Percentiles rank a stretch among this genome's conserved stretches.
Conservation (phyloP, 2,888 invertebrate species). For the Epirrita christyi region DNA sequence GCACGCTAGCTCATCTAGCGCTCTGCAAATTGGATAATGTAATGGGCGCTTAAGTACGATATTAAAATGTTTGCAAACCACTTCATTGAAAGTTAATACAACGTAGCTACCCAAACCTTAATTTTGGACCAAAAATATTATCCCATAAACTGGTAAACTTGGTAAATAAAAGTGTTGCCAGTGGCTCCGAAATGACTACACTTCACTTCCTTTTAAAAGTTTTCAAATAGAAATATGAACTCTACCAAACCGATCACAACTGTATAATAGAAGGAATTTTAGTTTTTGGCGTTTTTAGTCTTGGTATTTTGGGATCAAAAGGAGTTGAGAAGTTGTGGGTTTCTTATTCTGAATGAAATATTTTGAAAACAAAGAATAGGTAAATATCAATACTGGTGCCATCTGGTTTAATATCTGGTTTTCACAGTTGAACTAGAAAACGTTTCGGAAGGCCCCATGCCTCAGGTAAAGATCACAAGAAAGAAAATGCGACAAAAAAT, state of each 20-base stretch:
- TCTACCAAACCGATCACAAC: conserved; percentile 4
- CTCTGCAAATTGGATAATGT: too few relatives aligned
- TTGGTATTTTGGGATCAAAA: conserved; percentile 1
- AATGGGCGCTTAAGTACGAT: too few relatives aligned
- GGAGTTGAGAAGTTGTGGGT: background rate
- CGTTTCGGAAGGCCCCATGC: too few relatives aligned
- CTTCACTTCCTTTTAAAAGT: conserved; percentile 9
- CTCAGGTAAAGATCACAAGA: too few relatives aligned
- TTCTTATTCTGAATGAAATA: too few relatives aligned
- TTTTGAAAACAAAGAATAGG: too few relatives aligned
- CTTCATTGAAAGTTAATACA: background rate
- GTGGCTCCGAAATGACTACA: conserved; percentile 8
- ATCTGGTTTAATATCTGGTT: too few relatives aligned
- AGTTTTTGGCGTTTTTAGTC: background rate
- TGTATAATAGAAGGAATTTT: conserved; percentile 7
- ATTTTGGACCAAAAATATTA: conserved; percentile 12
- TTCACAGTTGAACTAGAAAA: too few relatives aligned
- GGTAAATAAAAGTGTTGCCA: conserved; percentile 9
- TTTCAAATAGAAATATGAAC: conserved; percentile 13
- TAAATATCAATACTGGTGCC: too few relatives aligned
- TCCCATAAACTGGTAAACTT: background rate
- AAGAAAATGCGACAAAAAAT: too few relatives aligned
- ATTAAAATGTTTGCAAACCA: too few relatives aligned
- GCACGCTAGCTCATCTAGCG: too few relatives aligned
- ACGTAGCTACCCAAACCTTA: conserved; percentile 1